These are phyloP conservation scores for Solen grandis DNA, from an alignment of 1,140 invertebrate genomes.

Conservation along the genomic window DNA sequence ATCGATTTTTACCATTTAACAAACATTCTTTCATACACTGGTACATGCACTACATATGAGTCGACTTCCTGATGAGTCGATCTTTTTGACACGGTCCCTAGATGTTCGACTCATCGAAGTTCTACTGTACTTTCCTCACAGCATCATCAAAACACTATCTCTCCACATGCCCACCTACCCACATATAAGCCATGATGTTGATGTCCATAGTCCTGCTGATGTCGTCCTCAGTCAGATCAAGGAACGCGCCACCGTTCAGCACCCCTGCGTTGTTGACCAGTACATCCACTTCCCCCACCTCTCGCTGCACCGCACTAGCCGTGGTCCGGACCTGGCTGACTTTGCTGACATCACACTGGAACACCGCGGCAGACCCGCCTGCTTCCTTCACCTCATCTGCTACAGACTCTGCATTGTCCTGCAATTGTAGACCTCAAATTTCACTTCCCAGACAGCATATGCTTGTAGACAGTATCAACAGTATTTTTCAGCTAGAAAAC, in stretches of 20 bases:
- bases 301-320: constrained; percentile 82
- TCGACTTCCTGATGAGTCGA: too few relatives aligned
- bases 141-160: too few relatives aligned
- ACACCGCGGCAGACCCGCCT: constrained; percentile 67
- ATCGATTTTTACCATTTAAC: too few relatives aligned
- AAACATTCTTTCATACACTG: too few relatives aligned
- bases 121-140: too few relatives aligned
- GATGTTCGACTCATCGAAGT: too few relatives aligned
- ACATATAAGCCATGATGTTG: constrained; percentile 86
- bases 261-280: constrained; percentile 97
- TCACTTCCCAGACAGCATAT: too few relatives aligned
- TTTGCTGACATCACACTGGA: constrained; percentile 76
- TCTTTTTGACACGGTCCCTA: too few relatives aligned
- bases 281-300: constrained; percentile 93
- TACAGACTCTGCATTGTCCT: constrained; percentile 85
- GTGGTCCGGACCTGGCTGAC: constrained; percentile 62
- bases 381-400: constrained; percentile 63
- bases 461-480: too few relatives aligned
- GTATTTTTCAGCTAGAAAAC: too few relatives aligned
- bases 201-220: constrained; percentile 86
- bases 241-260: constrained; percentile 89
- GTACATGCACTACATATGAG: too few relatives aligned
- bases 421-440: too few relatives aligned
- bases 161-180: constrained; percentile 83
- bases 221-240: constrained; percentile 89